Evolutionary conservation across 1,140 invertebrate genomes (phyloP).

Genomic region (Cyrtorhinus lividipennis): DNA sequence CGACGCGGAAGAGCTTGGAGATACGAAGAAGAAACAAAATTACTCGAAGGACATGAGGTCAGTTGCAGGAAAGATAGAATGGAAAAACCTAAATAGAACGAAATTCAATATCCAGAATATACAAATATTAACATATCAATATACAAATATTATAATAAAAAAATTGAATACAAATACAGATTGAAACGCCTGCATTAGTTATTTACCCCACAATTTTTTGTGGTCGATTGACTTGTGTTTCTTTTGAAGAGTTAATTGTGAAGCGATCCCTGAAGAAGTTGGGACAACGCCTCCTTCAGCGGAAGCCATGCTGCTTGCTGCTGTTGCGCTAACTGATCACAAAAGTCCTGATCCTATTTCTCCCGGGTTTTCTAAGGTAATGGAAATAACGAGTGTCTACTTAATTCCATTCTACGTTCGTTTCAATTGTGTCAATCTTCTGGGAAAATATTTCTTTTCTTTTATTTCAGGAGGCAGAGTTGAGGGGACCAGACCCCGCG

Average conservation of each 20-base stretch:
- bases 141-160: too few relatives aligned
- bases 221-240: too few relatives aligned
- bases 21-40: slow-evolving; percentile 46
- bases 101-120: too few relatives aligned
- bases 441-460: too few relatives aligned
- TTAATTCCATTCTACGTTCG: not conserved
- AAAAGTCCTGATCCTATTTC: not conserved
- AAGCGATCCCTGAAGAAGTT: slow-evolving; percentile 75
- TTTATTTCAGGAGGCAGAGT: slow-evolving; percentile 11
- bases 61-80: not conserved
- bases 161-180: too few relatives aligned
- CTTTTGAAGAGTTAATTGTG: slow-evolving; percentile 52
- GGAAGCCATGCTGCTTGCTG: slow-evolving; percentile 15
- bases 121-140: too few relatives aligned
- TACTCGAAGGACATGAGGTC: slow-evolving; percentile 50
- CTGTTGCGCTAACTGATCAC: not conserved
- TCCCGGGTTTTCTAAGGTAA: slow-evolving; percentile 2
- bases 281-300: slow-evolving; percentile 41
- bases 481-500: slow-evolving; percentile 24
- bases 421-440: too few relatives aligned
- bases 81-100: too few relatives aligned
- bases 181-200: too few relatives aligned
- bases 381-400: too few relatives aligned
- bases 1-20: slow-evolving; percentile 29
- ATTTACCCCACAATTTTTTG: too few relatives aligned